Base-by-base conservation (phyloP, 2,113 vertebrate genomes). In the Monopterus albus region DNA sequence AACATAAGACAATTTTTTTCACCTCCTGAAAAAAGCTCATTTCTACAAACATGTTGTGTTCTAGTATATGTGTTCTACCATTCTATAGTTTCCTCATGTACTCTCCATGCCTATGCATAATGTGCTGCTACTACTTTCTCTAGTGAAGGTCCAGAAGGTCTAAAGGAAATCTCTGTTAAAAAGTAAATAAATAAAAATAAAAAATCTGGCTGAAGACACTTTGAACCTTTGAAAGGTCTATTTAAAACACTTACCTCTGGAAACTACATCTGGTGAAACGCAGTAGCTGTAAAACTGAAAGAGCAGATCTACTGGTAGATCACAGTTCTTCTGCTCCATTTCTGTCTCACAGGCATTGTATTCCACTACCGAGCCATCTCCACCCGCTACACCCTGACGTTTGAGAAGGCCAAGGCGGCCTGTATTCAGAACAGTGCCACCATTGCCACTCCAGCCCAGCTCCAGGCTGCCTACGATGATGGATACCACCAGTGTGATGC, bases 401-500 rank as follows among this genome's bases (percentile, higher is more conserved):
- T 96, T 1, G 94, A 95, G 85, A 93, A 92, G 64, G 98, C 98
- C 5, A 96, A 98, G 84, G 92, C 94, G 47, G 98, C 96, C 21
- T 99, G 98, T 77, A 91, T 95, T 61, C 95, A 96, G 80, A 99
- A 96, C 92, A 94, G 95, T 0, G 97, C 96, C 29, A 91, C 93
- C 80, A 98, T 99, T 0, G 97, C 98, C 39, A 95, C 95, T 0
- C 95, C 96, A 0, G 97, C 96, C 50, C 98, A 99, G 91, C 93
- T 99, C 53, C 96, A 97, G 84, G 96, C 98, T 2, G 97, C 98
- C 61, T 99, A 96, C 0, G 96, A 99, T 57, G 97, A 99, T 2
- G 98, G 98, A 51, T 97, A 94, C 59, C 95, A 99, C 89, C 97
- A 99, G 83, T 99, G 98, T 23, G 98, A 99, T 3, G 98, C 98